These are phyloP conservation scores for Potamarius usumacintae DNA, from an alignment of 2,113 vertebrate species.

Conservation along the genomic window DNA sequence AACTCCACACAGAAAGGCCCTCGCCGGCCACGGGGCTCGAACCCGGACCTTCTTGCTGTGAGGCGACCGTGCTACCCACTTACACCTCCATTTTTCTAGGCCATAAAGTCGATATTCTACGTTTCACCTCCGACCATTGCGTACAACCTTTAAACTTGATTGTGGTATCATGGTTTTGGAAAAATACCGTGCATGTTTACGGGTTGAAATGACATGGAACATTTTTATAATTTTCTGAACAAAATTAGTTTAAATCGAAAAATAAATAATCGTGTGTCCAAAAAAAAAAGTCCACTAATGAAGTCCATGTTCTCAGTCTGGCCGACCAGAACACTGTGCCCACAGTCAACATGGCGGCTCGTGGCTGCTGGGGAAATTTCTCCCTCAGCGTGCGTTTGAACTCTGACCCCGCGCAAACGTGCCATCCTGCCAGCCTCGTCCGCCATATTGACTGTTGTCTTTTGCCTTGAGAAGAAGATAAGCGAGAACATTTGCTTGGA, in stretches of 20 bases:
- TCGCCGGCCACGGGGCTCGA: too few relatives aligned
- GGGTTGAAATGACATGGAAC: background rate
- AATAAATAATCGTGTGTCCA: background rate
- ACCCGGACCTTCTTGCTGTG: too few relatives aligned
- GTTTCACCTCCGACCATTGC: too few relatives aligned
- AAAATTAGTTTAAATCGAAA: background rate
- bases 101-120: too few relatives aligned
- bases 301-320: background rate
- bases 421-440: conserved; percentile 73
- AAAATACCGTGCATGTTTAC: background rate
- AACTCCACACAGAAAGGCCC: too few relatives aligned
- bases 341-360: conserved; percentile 72
- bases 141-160: background rate
- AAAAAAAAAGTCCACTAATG: background rate
- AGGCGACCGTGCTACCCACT: too few relatives aligned
- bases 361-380: conserved; percentile 58
- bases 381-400: conserved; percentile 77
- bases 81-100: too few relatives aligned
- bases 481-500: conserved; percentile 69
- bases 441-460: conserved; percentile 98
- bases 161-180: background rate
- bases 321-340: conserved; percentile 50
- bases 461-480: conserved; percentile 78
- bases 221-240: background rate
- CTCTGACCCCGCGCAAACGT: conserved; percentile 70